Percentiles rank a stretch among this genome's conserved stretches.
These are phyloP conservation scores for Australoheros facetus DNA, from an alignment of 2,797 vertebrate species.

Conservation along the genomic window DNA sequence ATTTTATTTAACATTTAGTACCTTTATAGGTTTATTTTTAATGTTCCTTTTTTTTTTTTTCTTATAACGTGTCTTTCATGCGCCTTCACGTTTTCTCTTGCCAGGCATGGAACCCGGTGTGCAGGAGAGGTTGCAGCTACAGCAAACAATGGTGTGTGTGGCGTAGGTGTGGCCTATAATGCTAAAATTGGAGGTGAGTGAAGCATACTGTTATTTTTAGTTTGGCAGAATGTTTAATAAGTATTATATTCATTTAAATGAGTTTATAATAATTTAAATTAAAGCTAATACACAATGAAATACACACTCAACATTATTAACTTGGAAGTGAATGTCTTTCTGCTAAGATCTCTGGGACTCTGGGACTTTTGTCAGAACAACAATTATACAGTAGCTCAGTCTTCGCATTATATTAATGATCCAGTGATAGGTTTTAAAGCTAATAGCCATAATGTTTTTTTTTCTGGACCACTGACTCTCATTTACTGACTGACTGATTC, in stretches of 20 bases:
- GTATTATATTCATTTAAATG: slow-evolving; percentile 8
- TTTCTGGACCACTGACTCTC: neutral
- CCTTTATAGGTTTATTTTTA: neutral
- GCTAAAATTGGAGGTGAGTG: slow-evolving; percentile 88
- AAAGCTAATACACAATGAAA: slow-evolving; percentile 6
- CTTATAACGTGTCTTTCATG: slow-evolving; percentile 3
- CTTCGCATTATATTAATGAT: slow-evolving; percentile 14
- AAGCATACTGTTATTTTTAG: neutral
- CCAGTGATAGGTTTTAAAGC: slow-evolving; percentile 3
- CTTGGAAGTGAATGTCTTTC: neutral
- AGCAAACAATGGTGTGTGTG: slow-evolving; percentile 93
- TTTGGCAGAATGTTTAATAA: neutral
- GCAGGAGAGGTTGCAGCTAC: slow-evolving; percentile 94
- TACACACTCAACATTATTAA: slow-evolving; percentile 7
- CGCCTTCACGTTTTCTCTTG: slow-evolving; percentile 16
- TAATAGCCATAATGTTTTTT: slow-evolving; percentile 11
- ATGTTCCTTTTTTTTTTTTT: neutral
- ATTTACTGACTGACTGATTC: slow-evolving; percentile 14
- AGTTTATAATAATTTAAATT: slow-evolving; percentile 17
- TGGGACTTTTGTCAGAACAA: neutral
- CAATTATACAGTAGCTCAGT: neutral
- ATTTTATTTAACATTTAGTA: neutral
- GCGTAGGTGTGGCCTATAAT: slow-evolving; percentile 93
- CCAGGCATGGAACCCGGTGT: slow-evolving; percentile 94
- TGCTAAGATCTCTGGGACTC: neutral